A percentile compares a stretch with the other conserved stretches of the same genome.
phyloP scores from a whole-genome alignment of 2,797 vertebrate genomes.

The Hoplostethus atlanticus region DNA sequence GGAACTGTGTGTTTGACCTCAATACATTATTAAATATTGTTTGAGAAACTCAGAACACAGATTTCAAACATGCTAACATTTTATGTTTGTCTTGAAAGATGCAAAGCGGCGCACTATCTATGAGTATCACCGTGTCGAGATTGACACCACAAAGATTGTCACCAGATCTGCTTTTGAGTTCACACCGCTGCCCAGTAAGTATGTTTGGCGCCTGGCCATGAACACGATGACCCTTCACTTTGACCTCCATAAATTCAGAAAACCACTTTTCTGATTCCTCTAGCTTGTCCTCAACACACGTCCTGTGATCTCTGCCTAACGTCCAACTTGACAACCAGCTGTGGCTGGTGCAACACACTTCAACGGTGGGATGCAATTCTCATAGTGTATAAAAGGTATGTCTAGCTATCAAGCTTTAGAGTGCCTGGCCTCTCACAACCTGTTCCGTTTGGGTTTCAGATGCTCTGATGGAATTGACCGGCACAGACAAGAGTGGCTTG shows the following conservation, averaged over 20 bases:
- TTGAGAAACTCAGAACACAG: too few relatives aligned
- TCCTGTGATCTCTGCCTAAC: constrained; percentile 89
- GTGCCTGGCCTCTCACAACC: constrained; percentile 24
- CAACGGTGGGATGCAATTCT: constrained; percentile 85
- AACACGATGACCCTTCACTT: background rate
- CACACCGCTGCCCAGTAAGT: constrained; percentile 93
- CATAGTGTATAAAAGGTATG: background rate
- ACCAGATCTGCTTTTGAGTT: constrained; percentile 91
- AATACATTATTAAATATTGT: too few relatives aligned
- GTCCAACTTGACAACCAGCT: constrained; percentile 89
- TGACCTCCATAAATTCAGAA: background rate
- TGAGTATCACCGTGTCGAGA: constrained; percentile 94
- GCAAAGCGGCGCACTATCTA: constrained; percentile 89
- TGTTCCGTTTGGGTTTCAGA: constrained; percentile 76
- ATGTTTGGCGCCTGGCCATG: background rate
- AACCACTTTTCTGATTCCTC: constrained; percentile 29
- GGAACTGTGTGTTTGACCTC: background rate
- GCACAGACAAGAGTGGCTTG: constrained; percentile 93
- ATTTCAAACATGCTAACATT: background rate
- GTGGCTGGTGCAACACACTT: constrained; percentile 95
- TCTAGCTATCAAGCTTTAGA: background rate
- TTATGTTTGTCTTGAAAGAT: constrained; percentile 76
- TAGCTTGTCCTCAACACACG: constrained; percentile 93
- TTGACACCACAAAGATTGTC: constrained; percentile 88
- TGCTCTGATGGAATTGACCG: constrained; percentile 96